Evolutionary conservation across 2,888 invertebrate genomes (phyloP).

Genomic region (Nomada fabriciana): DNA sequence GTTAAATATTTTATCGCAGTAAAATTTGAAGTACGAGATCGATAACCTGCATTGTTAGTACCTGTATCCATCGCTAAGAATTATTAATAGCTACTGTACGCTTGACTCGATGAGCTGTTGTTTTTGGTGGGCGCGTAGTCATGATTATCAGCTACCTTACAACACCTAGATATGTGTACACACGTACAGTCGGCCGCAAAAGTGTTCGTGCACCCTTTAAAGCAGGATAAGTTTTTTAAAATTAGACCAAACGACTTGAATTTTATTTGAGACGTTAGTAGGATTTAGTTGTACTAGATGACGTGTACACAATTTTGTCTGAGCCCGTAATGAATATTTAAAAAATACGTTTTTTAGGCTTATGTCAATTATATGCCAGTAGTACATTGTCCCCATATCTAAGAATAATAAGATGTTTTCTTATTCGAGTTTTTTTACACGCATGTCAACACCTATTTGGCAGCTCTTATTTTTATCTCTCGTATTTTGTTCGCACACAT

Average conservation of each 20-base stretch:
- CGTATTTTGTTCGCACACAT: neutral
- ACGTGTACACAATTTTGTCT: too few species aligned
- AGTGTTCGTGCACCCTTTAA: too few species aligned
- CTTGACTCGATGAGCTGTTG: neutral
- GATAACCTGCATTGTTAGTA: conserved; percentile 6
- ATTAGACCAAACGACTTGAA: too few species aligned
- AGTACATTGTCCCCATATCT: conserved; percentile 32
- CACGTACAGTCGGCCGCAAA: too few species aligned
- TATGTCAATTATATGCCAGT: neutral
- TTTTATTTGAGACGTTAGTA: too few species aligned
- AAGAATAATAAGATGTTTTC: neutral
- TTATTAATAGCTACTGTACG: neutral
- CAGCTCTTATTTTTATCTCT: conserved; percentile 9
- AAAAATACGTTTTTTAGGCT: too few species aligned
- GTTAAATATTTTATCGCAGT: neutral
- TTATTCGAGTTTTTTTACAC: neutral
- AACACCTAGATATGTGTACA: too few species aligned
- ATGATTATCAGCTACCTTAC: too few species aligned
- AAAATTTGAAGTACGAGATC: neutral
- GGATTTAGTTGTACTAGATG: too few species aligned
- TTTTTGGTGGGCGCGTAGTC: neutral
- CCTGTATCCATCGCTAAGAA: neutral
- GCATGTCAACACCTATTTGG: neutral
- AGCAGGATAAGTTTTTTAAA: too few species aligned
- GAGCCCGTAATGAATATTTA: too few species aligned